Evolutionary conservation across 64 coral and sea anemone genomes (phyloP).

Genomic region (Stichodactyla mertensii): DNA sequence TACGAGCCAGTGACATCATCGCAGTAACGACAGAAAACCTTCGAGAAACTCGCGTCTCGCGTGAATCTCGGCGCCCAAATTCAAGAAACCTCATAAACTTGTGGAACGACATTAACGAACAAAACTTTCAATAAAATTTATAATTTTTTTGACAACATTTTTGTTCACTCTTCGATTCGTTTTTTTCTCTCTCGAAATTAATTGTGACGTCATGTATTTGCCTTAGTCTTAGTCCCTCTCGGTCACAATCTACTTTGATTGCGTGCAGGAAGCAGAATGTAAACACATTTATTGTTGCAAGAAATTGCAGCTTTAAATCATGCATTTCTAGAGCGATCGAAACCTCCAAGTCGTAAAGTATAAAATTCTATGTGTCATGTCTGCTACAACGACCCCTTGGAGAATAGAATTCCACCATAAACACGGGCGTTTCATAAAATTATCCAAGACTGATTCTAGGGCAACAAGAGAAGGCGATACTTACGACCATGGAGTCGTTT

Average conservation of each 20-base stretch:
- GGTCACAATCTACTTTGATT: neutral
- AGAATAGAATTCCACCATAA: conserved; percentile 76
- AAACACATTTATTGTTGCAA: neutral
- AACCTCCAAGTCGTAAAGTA: neutral
- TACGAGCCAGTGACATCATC: conserved; percentile 37
- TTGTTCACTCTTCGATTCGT: neutral
- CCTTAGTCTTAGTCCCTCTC: neutral
- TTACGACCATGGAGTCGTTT: conserved; percentile 90
- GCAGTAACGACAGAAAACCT: conserved; percentile 17
- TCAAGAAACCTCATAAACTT: neutral
- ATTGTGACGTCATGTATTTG: neutral
- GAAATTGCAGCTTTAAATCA: neutral
- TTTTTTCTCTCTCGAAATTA: neutral
- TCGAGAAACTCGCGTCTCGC: conserved; percentile 1
- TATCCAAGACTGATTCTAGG: conserved; percentile 31
- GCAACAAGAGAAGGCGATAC: conserved; percentile 86
- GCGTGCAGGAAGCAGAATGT: neutral
- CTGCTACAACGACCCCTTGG: conserved; percentile 43
- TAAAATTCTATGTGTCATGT: conserved; percentile 28
- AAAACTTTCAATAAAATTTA: neutral
- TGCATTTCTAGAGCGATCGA: neutral
- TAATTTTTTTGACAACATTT: neutral
- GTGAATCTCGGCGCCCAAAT: neutral
- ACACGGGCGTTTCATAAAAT: conserved; percentile 21
- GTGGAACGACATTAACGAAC: too few species aligned